A percentile compares a stretch with the other conserved stretches of the same genome.
Evolutionary conservation across 2,797 vertebrate species (phyloP).

Genomic region (Channallabes apus): DNA sequence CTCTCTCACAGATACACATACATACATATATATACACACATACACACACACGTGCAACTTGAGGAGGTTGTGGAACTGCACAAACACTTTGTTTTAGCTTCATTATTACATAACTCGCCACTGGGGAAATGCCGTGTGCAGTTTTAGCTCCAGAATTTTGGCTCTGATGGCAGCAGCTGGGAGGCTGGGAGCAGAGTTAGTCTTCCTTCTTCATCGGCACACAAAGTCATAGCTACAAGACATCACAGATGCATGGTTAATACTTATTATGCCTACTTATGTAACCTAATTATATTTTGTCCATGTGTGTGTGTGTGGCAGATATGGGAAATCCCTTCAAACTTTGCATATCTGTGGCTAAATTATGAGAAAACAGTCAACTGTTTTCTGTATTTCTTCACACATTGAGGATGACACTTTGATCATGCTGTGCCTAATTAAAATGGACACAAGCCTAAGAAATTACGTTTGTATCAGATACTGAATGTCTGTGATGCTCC

Average conservation of each 20-base stretch:
- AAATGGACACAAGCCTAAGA: background rate
- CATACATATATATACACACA: background rate
- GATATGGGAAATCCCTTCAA: background rate
- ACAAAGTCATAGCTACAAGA: constrained; percentile 50
- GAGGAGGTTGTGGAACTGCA: constrained; percentile 56
- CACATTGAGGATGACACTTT: background rate
- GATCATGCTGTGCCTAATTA: background rate
- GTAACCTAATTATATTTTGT: background rate
- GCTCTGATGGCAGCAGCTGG: background rate
- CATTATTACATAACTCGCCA: constrained; percentile 9
- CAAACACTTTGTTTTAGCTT: constrained; percentile 63
- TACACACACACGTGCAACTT: constrained; percentile 7
- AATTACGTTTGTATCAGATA: background rate
- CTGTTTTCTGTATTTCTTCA: background rate
- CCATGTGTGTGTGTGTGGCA: background rate
- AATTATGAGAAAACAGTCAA: no score
- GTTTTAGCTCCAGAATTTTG: constrained; percentile 32
- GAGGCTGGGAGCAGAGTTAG: constrained; percentile 7
- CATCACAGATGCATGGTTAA: constrained; percentile 10
- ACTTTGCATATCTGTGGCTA: background rate
- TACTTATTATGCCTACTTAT: background rate
- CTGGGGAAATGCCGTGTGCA: constrained; percentile 35
- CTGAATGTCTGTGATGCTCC: background rate
- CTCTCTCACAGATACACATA: constrained; percentile 3
- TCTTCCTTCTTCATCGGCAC: constrained; percentile 23